A percentile compares a stretch with the other conserved stretches of the same genome.
Conservation (phyloP, 37 sponge, comb jelly and placozoan species). For the Cladorhizidae sp. region DNA sequence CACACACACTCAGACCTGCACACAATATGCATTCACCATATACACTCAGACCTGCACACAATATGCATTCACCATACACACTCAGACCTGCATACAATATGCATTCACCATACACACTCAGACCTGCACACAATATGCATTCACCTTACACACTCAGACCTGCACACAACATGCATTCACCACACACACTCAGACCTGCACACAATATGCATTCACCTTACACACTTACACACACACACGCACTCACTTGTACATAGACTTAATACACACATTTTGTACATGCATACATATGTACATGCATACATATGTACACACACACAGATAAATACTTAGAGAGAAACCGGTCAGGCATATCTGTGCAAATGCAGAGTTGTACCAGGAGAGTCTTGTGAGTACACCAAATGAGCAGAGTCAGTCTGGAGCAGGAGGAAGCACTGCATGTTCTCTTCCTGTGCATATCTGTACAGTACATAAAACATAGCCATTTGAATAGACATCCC, state of each 20-base stretch:
- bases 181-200: neutral
- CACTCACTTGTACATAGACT: neutral
- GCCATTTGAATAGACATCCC: too few relatives aligned
- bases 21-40: neutral
- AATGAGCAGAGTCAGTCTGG: slow-evolving; percentile 30
- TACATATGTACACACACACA: too few relatives aligned
- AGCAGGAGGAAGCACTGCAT: slow-evolving; percentile 11
- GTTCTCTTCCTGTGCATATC: too few relatives aligned
- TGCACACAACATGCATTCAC: neutral
- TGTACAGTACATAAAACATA: too few relatives aligned
- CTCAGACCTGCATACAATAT: neutral
- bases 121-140: neutral
- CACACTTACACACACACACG: neutral
- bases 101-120: neutral
- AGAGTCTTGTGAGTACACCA: slow-evolving; percentile 42
- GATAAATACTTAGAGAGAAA: too few relatives aligned
- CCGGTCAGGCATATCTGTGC: too few relatives aligned
- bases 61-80: neutral
- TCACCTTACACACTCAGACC: neutral
- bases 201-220: neutral
- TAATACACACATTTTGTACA: neutral
- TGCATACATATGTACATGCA: too few relatives aligned
- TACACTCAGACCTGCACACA: neutral
- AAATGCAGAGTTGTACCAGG: slow-evolving; percentile 24
- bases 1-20: neutral